Conservation (phyloP, 2,888 invertebrate genomes). For the Lottia scabra region DNA sequence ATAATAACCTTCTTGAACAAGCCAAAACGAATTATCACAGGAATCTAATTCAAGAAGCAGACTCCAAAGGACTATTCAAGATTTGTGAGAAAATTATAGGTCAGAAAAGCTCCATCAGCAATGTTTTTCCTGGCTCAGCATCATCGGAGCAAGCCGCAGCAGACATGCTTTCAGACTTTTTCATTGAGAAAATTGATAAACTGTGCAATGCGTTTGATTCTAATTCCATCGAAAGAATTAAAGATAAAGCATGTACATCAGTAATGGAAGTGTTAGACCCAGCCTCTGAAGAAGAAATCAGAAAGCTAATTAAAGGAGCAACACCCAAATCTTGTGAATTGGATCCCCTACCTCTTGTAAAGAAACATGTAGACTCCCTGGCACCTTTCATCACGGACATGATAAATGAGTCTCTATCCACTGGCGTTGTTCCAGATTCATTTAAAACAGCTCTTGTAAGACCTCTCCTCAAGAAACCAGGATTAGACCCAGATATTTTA, state of each 20-base stretch:
- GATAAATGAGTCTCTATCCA: not conserved
- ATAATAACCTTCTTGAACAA: not conserved
- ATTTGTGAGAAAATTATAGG: not conserved
- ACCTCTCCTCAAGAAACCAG: not conserved
- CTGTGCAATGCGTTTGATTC: not conserved
- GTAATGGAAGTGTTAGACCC: not conserved
- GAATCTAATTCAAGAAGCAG: not conserved
- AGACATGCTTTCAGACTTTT: no score
- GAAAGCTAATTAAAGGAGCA: no score
- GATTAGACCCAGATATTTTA: not conserved
- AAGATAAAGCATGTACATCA: not conserved
- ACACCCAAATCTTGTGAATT: no score
- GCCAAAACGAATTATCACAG: not conserved
- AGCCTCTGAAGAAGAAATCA: not conserved
- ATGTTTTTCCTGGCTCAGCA: not conserved
- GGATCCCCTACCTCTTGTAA: no score
- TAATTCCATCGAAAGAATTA: not conserved
- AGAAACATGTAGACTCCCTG: no score
- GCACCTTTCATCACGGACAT: no score
- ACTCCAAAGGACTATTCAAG: not conserved
- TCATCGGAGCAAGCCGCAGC: not conserved
- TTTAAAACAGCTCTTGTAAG: not conserved
- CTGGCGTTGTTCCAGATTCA: not conserved
- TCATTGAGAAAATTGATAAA: no score
- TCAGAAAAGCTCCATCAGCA: not conserved